These are phyloP conservation scores for Rana temporaria DNA, from an alignment of 2,113 vertebrate species.

Conservation along the genomic window DNA sequence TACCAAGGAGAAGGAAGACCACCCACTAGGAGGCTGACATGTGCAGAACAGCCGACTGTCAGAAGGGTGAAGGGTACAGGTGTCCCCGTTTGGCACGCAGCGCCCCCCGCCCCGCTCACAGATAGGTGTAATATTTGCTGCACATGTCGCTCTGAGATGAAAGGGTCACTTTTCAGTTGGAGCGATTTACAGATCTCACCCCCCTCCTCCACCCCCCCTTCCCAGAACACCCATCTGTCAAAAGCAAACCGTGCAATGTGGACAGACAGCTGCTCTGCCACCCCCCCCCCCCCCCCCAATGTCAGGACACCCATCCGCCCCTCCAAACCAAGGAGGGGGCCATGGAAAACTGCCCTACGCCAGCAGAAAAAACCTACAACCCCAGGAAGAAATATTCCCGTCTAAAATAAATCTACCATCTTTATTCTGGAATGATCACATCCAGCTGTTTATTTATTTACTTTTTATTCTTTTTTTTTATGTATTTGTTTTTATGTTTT, in stretches of 20 bases:
- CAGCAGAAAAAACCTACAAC: background rate
- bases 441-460: no score
- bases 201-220: background rate
- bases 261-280: background rate
- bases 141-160: no score
- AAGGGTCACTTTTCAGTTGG: no score
- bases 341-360: background rate
- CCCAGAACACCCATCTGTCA: conserved; percentile 13
- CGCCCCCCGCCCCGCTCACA: background rate
- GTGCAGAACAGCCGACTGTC: no score
- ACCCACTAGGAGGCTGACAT: background rate
- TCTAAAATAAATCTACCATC: no score
- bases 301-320: background rate
- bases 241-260: background rate
- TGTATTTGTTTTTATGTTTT: no score
- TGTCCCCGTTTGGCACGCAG: background rate
- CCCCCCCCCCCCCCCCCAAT: background rate
- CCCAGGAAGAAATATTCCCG: no score
- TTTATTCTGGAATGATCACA: no score
- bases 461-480: no score
- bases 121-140: background rate
- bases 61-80: background rate
- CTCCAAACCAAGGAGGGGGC: background rate
- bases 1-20: background rate
- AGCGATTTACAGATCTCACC: no score